Conservation (phyloP, 2,888 invertebrate species). For the Endotricha flammealis region DNA sequence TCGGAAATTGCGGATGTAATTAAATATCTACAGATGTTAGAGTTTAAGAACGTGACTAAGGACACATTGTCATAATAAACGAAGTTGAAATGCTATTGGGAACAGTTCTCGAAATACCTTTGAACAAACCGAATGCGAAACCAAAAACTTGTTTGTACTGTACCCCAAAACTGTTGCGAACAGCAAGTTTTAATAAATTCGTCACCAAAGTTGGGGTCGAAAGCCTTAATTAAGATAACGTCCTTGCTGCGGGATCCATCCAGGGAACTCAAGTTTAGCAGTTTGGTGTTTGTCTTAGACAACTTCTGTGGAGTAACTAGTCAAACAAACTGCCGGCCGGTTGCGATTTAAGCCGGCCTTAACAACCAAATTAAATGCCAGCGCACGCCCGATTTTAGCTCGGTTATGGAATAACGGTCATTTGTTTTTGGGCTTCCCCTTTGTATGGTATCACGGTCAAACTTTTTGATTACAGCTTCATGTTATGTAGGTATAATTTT, state of each 20-base stretch:
- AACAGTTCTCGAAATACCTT: too few species aligned
- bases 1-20: too few species aligned
- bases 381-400: conserved; percentile 39
- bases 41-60: too few species aligned
- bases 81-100: too few species aligned
- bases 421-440: conserved; percentile 8
- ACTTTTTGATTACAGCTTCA: too few species aligned
- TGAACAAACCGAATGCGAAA: too few species aligned
- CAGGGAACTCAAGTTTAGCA: conserved; percentile 47
- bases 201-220: conserved; percentile 42
- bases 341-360: conserved; percentile 39
- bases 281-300: conserved; percentile 66
- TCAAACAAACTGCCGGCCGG: conserved; percentile 50
- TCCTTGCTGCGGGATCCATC: conserved; percentile 30
- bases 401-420: conserved; percentile 5
- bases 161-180: conserved; percentile 28
- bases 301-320: conserved; percentile 64
- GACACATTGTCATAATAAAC: too few species aligned
- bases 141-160: too few species aligned
- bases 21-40: too few species aligned
- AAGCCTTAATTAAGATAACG: conserved; percentile 64
- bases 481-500: too few species aligned
- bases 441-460: background rate
- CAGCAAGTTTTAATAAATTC: conserved; percentile 51
- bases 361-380: conserved; percentile 57